These are phyloP conservation scores for Sphaerophoria rueppellii DNA, from an alignment of 2,888 invertebrate genomes.

Conservation along the genomic window DNA sequence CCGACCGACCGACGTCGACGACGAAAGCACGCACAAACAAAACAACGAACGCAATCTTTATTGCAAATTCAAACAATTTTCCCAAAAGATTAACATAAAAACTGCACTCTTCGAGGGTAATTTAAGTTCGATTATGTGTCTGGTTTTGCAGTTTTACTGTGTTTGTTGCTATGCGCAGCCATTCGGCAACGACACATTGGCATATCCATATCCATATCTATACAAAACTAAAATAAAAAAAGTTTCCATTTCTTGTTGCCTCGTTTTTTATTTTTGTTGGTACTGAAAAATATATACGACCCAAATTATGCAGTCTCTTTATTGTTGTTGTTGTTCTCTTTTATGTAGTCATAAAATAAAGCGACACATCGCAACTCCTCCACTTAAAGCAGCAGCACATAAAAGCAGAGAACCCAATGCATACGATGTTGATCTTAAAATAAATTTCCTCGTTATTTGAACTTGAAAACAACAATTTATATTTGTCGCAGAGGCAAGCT, in stretches of 20 bases:
- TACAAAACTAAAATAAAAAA: constrained; percentile 19
- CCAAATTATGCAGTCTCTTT: constrained; percentile 55
- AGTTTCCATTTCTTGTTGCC: constrained; percentile 38
- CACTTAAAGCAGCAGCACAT: constrained; percentile 4
- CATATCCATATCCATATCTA: constrained; percentile 24
- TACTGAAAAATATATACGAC: constrained; percentile 35
- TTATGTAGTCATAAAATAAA: constrained; percentile 33
- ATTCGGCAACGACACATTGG: constrained; percentile 17
- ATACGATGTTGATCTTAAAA: constrained; percentile 57
- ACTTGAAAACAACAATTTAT: constrained; percentile 69
- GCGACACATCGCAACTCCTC: constrained; percentile 40
- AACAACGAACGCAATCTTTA: constrained; percentile 8
- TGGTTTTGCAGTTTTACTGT: constrained; percentile 1
- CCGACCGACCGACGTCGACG: constrained; percentile 28
- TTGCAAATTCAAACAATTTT: constrained; percentile 53
- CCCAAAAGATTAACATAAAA: constrained; percentile 57
- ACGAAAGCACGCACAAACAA: neutral
- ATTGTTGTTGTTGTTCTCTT: no score
- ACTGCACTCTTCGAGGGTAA: constrained; percentile 57
- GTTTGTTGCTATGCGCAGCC: constrained; percentile 25
- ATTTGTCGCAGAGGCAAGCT: constrained; percentile 44
- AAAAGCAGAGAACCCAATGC: constrained; percentile 2
- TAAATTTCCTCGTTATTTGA: constrained; percentile 65
- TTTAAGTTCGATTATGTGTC: constrained; percentile 57
- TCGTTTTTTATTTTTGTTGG: neutral